Evolutionary conservation across 1,140 invertebrate genomes (phyloP), one percentile per base, ranked within the genome.

Genomic region (Heterodera schachtii): DNA sequence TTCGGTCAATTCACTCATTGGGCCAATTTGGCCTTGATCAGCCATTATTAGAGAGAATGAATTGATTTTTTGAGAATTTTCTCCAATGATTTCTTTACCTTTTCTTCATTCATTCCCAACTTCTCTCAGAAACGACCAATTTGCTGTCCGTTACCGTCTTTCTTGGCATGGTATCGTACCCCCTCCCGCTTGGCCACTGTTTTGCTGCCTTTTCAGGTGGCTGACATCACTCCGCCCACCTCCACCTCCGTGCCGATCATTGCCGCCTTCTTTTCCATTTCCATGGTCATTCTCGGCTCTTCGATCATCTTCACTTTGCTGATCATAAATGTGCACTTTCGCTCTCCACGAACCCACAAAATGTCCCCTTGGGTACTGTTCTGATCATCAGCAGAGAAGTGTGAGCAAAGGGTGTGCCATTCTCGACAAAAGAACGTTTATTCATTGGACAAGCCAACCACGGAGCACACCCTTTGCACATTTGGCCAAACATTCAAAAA

Each of bases 131-230:
- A 80, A 96, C 96, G 79, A 95, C 94, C 75, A 95, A 95, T 2
- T 91, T 96, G 2, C 92, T 96, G 3, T 95, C 95, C 1, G 95
- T 96, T 94, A 96, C 95, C 0, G 95, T 96, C 8, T 96, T 96
- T 90, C 92, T 96, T 1, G 96, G 96, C 94, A 95, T 95, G 47
- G 82, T 83, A 21, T 13, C 6, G 47, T 47, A 81, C 21, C 71
- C 21, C 57, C 16, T 64, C 16, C 19, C 57, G 19, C 11, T 19
- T 3, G 71, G 13, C 9, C 8, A 11, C 16, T 73, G 71, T 19
- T 19, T 71, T 11, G 8, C 16, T 52, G 57, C 19, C 46, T 21
- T 77, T 21, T 70, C 67, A 78, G 16, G 95, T 96, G 19, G 91
- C 95, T 71, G 95, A 96, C 89, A 94, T 94, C 46, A 92, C 96